Evolutionary conservation across 2,113 vertebrate species (phyloP), one percentile per base, ranked within the genome.

Genomic region (Bettongia penicillata): DNA sequence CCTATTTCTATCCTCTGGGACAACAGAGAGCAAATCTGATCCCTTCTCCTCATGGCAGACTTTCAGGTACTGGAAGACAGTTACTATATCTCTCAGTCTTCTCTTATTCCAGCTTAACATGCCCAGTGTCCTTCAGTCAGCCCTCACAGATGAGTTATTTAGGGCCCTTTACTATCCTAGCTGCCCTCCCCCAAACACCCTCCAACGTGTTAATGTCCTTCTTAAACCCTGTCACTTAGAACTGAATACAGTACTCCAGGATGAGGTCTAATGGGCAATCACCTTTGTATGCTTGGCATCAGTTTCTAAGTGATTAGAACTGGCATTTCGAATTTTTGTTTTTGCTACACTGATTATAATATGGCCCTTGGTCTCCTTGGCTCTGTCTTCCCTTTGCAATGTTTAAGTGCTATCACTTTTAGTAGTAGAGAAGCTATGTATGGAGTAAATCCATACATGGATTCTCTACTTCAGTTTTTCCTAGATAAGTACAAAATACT

Each of bases 261-360:
- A 61, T 61, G 57, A 61, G 10, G 57, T 61, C 57, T 61, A 7
- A 61, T 61, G 28, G 11, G 57, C 52, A 4, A 55, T 25, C 8
- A 28, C 55, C 25, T 57, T 28, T 26, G 26, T 28, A 28, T 57
- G 28, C 55, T 57, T 31, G 28, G 95, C 89, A 91, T 96, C 97
- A 94, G 93, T 97, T 97, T 95, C 96, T 93, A 95, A 97, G 91
- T 97, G 96, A 95, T 95, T 95, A 95, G 95, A 97, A 95, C 96
- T 90, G 90, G 91, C 96, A 61, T 93, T 94, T 97, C 89, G 94
- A 94, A 94, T 97, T 61, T 61, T 31, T 95, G 91, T 95, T 96
- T 95, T 95, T 28, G 28, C 28, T 31, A 61, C 57, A 91, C 94
- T 96, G 91, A 97, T 95, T 97, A 93, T 93, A 96, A 96, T 91